A percentile compares a stretch with the other conserved stretches of the same genome.
Conservation (phyloP, 2,113 vertebrate genomes). For the Accipiter cooperii region DNA sequence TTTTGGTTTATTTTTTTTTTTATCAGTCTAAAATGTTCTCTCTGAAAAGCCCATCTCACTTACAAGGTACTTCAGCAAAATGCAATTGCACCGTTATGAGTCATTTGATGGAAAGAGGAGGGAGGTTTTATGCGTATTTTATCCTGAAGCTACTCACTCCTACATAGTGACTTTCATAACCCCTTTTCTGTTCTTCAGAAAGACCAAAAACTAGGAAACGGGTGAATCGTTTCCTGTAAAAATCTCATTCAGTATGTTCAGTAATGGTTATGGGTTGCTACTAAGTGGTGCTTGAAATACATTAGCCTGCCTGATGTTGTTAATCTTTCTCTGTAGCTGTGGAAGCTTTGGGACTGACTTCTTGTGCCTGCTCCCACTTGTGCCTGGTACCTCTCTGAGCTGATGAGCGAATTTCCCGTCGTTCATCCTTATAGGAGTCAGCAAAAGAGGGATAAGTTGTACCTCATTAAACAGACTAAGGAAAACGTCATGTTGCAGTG, state of each 20-base stretch:
- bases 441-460: neutral
- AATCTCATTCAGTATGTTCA: neutral
- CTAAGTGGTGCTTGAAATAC: neutral
- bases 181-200: neutral
- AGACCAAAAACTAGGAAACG: neutral
- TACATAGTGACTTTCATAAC: neutral
- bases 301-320: neutral
- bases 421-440: neutral
- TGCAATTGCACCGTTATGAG: neutral
- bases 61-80: neutral
- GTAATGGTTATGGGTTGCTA: neutral
- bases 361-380: neutral
- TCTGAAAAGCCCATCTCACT: neutral
- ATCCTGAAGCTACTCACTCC: neutral
- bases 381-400: neutral
- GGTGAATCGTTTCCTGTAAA: neutral
- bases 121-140: neutral
- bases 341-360: neutral
- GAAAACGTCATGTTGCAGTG: neutral
- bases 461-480: neutral
- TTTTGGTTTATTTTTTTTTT: neutral
- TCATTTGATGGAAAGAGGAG: neutral
- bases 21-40: neutral
- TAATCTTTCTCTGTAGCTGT: constrained; percentile 2
- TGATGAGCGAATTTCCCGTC: neutral